phyloP scores from a whole-genome alignment of 2,888 invertebrate genomes.

The Drosophila emarginata region DNA sequence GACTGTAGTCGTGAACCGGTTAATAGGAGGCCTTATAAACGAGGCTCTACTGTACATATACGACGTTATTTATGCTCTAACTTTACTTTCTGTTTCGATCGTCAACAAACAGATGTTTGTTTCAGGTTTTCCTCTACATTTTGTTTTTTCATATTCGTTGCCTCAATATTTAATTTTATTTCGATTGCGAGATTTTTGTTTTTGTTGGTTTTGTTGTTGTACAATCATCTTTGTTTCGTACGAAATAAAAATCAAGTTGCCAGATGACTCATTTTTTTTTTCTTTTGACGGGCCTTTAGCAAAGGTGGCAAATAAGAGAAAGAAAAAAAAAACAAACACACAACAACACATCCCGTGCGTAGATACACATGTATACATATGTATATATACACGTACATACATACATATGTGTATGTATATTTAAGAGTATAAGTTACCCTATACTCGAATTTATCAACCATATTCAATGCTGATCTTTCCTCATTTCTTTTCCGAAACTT shows the following conservation, averaged over 20 bases:
- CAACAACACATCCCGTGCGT: not conserved
- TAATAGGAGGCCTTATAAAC: too few relatives aligned
- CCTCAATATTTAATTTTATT: constrained; percentile 55
- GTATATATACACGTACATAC: not conserved
- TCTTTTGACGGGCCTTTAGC: constrained; percentile 26
- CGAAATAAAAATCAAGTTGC: constrained; percentile 68
- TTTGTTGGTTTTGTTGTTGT: constrained; percentile 40
- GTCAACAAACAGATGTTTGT: not conserved
- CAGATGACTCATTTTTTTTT: constrained; percentile 65
- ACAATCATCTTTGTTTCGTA: constrained; percentile 72
- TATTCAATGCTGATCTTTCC: too few relatives aligned
- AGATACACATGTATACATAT: not conserved
- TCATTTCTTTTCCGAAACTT: too few relatives aligned
- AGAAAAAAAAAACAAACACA: not conserved
- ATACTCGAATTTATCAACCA: not conserved
- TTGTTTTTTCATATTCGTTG: constrained; percentile 17
- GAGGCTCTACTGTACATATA: too few relatives aligned
- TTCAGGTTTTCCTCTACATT: constrained; percentile 1
- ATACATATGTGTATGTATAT: not conserved
- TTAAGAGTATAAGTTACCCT: not conserved
- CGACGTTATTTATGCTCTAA: not conserved
- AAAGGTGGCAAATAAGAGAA: constrained; percentile 43
- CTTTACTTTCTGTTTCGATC: not conserved
- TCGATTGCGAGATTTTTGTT: constrained; percentile 31
- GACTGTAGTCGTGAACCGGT: too few relatives aligned